Conservation (phyloP, 2,113 vertebrate genomes). For the Ginglymostoma cirratum region DNA sequence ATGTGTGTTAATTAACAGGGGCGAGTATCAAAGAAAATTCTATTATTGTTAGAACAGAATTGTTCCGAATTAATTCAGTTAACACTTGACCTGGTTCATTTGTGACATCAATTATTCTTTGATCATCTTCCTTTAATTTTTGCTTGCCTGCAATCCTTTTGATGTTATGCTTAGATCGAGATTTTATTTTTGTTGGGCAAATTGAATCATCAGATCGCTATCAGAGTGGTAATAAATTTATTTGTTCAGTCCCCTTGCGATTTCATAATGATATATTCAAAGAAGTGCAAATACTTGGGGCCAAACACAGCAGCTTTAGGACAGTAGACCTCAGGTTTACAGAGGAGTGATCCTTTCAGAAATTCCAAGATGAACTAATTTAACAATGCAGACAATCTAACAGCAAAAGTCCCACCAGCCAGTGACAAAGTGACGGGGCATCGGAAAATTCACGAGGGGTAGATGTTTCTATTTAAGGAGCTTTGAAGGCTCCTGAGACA, state of each 20-base stretch:
- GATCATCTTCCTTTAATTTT: background rate
- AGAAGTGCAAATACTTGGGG: background rate
- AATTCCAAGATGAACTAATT: background rate
- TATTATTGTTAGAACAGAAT: background rate
- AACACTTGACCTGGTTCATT: background rate
- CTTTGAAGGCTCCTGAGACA: background rate
- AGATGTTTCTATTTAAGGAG: background rate
- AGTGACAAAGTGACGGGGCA: background rate
- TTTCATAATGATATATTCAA: background rate
- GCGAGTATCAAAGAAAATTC: background rate
- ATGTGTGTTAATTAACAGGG: background rate
- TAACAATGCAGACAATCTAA: background rate
- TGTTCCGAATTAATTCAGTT: background rate
- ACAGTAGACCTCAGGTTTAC: background rate
- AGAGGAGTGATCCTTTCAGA: background rate
- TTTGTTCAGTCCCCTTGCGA: background rate
- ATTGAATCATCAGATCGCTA: background rate
- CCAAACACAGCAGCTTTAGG: background rate
- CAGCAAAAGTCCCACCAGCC: background rate
- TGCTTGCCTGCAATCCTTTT: background rate
- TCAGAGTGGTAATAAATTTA: background rate
- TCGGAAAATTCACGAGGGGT: background rate
- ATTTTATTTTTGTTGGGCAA: background rate
- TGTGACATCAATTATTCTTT: background rate
- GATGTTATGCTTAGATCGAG: background rate